A percentile compares a stretch with the other conserved stretches of the same genome.
phyloP scores from a whole-genome alignment of 1,140 invertebrate species.

The Calosoma granatense region DNA sequence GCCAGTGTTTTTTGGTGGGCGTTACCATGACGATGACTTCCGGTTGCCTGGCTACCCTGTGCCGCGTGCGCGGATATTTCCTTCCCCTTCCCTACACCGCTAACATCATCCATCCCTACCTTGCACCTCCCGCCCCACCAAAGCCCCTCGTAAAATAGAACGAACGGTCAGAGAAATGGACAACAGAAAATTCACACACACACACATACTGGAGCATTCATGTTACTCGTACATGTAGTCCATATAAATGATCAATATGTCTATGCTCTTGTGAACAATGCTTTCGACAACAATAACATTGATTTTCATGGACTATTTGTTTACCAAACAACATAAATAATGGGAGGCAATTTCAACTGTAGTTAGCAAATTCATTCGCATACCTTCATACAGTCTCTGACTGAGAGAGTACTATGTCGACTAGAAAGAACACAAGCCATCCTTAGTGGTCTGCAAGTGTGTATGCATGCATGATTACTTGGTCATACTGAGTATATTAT shows the following conservation, averaged over 20 bases:
- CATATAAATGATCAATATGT: background rate
- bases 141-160: constrained; percentile 1
- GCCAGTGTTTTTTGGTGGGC: constrained; percentile 31
- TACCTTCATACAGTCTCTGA: background rate
- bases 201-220: background rate
- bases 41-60: constrained; percentile 27
- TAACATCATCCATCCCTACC: no score
- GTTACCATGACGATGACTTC: constrained; percentile 29
- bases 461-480: no score
- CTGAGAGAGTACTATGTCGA: no score
- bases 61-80: background rate
- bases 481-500: no score
- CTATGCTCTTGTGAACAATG: background rate
- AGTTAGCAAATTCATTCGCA: background rate
- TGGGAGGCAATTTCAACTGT: background rate
- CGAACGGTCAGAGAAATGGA: background rate
- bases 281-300: no score
- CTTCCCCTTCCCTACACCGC: background rate
- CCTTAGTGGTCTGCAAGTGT: no score
- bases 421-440: no score
- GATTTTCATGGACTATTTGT: constrained; percentile 1
- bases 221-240: background rate
- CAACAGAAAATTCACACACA: background rate
- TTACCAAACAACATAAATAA: constrained; percentile 8
- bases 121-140: background rate